phyloP scores from a whole-genome alignment of 2,888 invertebrate species.

The Arge pagana region DNA sequence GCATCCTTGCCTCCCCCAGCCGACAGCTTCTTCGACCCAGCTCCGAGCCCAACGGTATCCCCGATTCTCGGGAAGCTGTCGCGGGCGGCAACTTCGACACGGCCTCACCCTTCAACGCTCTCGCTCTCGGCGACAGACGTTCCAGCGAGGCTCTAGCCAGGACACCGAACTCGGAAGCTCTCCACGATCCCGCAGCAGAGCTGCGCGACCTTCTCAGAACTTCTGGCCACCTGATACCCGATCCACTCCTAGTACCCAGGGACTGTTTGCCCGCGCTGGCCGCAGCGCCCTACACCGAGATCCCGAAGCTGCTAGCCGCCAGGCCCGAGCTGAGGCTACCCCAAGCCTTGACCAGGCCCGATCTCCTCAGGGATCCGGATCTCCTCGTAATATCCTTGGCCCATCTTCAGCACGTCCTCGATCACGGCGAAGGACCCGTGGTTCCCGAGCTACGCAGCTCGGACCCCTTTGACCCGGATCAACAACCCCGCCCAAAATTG shows the following conservation, averaged over 20 bases:
- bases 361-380: conserved; percentile 76
- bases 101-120: background rate
- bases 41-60: conserved; percentile 10
- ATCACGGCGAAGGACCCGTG: conserved; percentile 47
- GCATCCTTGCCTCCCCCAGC: conserved; percentile 38
- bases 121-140: background rate
- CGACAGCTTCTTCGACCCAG: conserved; percentile 1
- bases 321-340: conserved; percentile 76
- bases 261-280: conserved; percentile 73
- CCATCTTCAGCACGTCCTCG: conserved; percentile 64
- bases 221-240: conserved; percentile 74
- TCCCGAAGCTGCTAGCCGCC: conserved; percentile 73
- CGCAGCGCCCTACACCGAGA: conserved; percentile 75
- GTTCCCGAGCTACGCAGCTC: conserved; percentile 62
- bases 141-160: too few species aligned
- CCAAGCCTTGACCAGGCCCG: conserved; percentile 74
- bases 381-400: conserved; percentile 76
- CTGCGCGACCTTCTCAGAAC: conserved; percentile 71
- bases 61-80: too few species aligned
- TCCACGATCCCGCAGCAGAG: conserved; percentile 67
- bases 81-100: conserved; percentile 1
- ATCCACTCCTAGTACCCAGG: conserved; percentile 81
- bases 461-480: conserved; percentile 57
- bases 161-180: background rate
- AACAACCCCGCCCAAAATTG: conserved; percentile 45